Conservation (phyloP, 2,888 invertebrate genomes). For the Scaeva pyrastri region DNA sequence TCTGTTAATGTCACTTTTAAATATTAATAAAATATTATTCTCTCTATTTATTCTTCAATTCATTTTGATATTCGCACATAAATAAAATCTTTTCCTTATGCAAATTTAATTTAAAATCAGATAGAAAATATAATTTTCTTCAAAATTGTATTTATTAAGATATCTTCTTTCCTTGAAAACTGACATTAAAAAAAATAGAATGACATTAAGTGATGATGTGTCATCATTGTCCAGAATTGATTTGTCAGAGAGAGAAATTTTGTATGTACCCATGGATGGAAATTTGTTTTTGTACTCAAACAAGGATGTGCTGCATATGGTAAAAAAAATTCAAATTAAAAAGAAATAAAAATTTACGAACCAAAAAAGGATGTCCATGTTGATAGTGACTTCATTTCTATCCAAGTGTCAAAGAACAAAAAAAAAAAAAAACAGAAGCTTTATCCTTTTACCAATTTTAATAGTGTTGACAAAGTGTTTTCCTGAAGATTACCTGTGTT, state of each 20-base stretch:
- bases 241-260: constrained; percentile 1
- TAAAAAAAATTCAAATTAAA: neutral
- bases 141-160: neutral
- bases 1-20: too few species aligned
- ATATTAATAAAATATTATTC: too few species aligned
- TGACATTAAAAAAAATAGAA: neutral
- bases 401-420: neutral
- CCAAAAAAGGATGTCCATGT: neutral
- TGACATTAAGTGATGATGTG: constrained; percentile 21
- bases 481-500: constrained; percentile 60
- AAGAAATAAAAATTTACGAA: neutral
- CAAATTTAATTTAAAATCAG: neutral
- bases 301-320: too few species aligned
- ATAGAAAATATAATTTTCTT: neutral
- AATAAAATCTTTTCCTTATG: too few species aligned
- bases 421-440: neutral
- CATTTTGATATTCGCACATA: too few species aligned
- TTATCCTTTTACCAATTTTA: constrained; percentile 28
- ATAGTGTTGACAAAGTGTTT: constrained; percentile 66
- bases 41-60: too few species aligned
- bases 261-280: constrained; percentile 1
- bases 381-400: neutral
- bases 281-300: constrained; percentile 20
- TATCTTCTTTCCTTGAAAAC: too few species aligned
- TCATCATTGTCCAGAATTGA: constrained; percentile 26